A percentile compares a stretch with the other conserved stretches of the same genome.
phyloP scores from a whole-genome alignment of 1,140 invertebrate species.

The Batillaria attramentaria region DNA sequence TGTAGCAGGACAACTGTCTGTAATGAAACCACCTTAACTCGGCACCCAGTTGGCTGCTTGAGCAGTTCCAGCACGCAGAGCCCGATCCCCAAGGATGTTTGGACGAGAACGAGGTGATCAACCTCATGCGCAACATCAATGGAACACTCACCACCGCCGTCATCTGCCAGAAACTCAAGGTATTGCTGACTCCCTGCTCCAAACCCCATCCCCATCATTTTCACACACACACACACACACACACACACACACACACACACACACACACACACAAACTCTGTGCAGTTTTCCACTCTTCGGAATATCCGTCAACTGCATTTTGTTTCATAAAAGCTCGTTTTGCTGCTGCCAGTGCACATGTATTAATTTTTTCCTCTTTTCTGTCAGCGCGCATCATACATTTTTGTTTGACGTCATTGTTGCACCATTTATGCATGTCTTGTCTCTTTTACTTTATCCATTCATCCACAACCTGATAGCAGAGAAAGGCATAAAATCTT shows the following conservation, averaged over 20 bases:
- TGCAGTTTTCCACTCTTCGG: not conserved
- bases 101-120: constrained; percentile 74
- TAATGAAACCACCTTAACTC: constrained; percentile 49
- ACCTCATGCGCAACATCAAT: constrained; percentile 75
- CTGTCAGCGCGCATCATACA: no score
- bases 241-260: constrained; percentile 3
- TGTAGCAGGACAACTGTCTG: no score
- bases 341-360: no score
- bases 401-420: no score
- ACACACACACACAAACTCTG: no score
- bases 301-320: no score
- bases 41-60: constrained; percentile 73
- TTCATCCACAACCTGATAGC: no score
- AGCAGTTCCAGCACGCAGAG: constrained; percentile 75
- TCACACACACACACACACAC: constrained; percentile 2
- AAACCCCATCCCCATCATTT: not conserved
- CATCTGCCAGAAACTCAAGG: constrained; percentile 76
- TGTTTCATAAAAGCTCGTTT: no score
- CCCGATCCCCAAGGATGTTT: constrained; percentile 72
- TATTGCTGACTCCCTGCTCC: constrained; percentile 43
- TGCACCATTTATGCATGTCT: no score
- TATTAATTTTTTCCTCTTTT: no score
- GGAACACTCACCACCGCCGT: constrained; percentile 72
- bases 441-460: no score
- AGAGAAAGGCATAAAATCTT: no score